phyloP scores from a whole-genome alignment of 2,797 vertebrate species.

The Austrolebias charrua region DNA sequence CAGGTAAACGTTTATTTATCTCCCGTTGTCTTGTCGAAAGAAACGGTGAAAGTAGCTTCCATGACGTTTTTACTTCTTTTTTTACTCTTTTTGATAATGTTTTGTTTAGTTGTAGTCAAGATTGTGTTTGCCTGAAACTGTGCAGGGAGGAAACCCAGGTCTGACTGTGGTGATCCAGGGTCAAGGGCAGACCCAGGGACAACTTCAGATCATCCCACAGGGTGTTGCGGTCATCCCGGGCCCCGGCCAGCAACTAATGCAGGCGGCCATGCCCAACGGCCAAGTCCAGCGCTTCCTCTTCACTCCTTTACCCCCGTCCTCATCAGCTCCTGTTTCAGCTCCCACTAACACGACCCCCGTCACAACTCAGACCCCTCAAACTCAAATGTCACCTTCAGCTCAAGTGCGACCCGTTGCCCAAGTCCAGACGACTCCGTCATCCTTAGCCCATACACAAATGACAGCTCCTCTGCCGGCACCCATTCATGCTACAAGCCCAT shows the following conservation, averaged over 20 bases:
- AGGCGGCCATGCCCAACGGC: conserved; percentile 98
- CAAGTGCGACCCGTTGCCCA: conserved; percentile 37
- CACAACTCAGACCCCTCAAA: conserved; percentile 20
- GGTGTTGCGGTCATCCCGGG: conserved; percentile 93
- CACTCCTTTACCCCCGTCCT: conserved; percentile 82
- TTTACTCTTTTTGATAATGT: too few relatives aligned
- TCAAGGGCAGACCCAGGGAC: conserved; percentile 96
- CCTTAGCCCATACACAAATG: conserved; percentile 61
- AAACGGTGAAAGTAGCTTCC: too few relatives aligned
- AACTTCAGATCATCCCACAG: conserved; percentile 95
- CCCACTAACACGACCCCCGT: conserved; percentile 18
- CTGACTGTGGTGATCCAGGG: conserved; percentile 98
- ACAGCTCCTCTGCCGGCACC: conserved; percentile 46
- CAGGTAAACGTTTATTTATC: conserved; percentile 79
- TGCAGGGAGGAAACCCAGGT: conserved; percentile 92
- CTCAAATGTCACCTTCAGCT: conserved; percentile 34
- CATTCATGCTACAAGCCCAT: conserved; percentile 8
- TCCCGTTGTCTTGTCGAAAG: too few relatives aligned
- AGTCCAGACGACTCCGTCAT: conserved; percentile 65
- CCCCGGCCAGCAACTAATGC: conserved; percentile 97
- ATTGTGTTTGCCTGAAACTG: conserved; percentile 8
- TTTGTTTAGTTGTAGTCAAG: background rate
- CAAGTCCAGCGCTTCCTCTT: conserved; percentile 97
- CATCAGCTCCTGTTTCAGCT: conserved; percentile 35
- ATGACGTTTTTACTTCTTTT: too few relatives aligned